A percentile compares a stretch with the other conserved stretches of the same genome.
phyloP scores from a whole-genome alignment of 1,140 invertebrate genomes.

The Micrasema longulum region DNA sequence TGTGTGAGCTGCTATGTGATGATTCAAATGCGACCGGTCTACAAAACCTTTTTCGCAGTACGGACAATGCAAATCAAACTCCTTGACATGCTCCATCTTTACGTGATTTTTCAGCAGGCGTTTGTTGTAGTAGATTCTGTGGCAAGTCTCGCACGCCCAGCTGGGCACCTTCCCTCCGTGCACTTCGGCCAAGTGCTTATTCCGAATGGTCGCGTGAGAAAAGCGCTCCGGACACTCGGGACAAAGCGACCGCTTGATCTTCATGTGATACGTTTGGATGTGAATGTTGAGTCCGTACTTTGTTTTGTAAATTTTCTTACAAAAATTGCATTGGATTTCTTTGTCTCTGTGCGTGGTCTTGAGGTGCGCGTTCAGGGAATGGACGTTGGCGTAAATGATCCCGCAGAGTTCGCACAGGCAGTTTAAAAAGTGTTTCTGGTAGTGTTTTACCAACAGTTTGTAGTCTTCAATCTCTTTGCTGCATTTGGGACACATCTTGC shows the following conservation, averaged over 20 bases:
- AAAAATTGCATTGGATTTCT: background rate
- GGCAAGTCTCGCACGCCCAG: background rate
- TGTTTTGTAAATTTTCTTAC: background rate
- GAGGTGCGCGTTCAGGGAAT: background rate
- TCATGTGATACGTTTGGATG: background rate
- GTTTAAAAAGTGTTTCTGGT: constrained; percentile 1
- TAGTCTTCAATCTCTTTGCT: background rate
- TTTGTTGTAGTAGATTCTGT: background rate
- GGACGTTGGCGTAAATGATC: background rate
- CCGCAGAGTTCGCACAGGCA: constrained; percentile 6
- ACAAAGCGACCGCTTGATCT: background rate
- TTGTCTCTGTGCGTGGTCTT: background rate
- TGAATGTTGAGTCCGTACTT: background rate
- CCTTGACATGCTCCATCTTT: background rate
- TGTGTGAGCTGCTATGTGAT: no score
- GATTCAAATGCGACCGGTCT: no score
- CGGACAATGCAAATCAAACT: no score
- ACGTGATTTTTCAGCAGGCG: background rate
- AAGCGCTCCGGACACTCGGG: constrained; percentile 6
- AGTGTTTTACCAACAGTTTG: background rate
- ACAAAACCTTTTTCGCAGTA: no score
- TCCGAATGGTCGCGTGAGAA: background rate
- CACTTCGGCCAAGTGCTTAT: background rate
- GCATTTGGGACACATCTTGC: constrained; percentile 1
- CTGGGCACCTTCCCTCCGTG: background rate